Conservation (phyloP, 2,888 invertebrate genomes). For the Lypha dubia region DNA sequence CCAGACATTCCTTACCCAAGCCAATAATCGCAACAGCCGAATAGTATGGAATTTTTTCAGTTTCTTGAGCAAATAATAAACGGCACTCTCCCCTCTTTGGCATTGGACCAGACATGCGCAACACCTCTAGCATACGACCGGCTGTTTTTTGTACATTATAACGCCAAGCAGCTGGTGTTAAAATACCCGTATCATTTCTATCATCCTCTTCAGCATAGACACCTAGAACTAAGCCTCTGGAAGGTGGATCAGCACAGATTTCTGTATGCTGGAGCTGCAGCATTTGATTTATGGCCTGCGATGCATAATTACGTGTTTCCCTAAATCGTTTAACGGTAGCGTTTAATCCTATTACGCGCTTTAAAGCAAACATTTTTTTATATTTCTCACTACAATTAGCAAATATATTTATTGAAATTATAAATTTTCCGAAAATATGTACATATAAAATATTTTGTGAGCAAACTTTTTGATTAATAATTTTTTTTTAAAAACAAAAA, state of each 20-base stretch:
- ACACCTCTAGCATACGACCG: slow-evolving; percentile 85
- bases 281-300: slow-evolving; percentile 80
- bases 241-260: slow-evolving; percentile 80
- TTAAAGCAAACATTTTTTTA: slow-evolving; percentile 75
- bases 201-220: slow-evolving; percentile 86
- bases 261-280: slow-evolving; percentile 79
- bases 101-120: slow-evolving; percentile 84
- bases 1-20: slow-evolving; percentile 87
- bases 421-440: slow-evolving; percentile 50
- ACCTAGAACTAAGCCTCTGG: slow-evolving; percentile 86
- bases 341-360: slow-evolving; percentile 70
- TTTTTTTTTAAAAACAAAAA: slow-evolving; percentile 3
- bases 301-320: slow-evolving; percentile 75
- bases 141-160: slow-evolving; percentile 84
- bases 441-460: slow-evolving; percentile 33
- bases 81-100: slow-evolving; percentile 85
- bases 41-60: slow-evolving; percentile 83
- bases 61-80: slow-evolving; percentile 87
- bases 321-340: slow-evolving; percentile 36
- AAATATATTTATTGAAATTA: slow-evolving; percentile 24
- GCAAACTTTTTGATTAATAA: slow-evolving; percentile 18
- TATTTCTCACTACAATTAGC: background rate
- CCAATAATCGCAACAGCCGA: slow-evolving; percentile 89
- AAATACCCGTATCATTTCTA: slow-evolving; percentile 84
- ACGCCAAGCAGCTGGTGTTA: slow-evolving; percentile 86